These are phyloP conservation scores for Drosophila pectinifera DNA, from an alignment of 1,140 invertebrate genomes.

Conservation along the genomic window DNA sequence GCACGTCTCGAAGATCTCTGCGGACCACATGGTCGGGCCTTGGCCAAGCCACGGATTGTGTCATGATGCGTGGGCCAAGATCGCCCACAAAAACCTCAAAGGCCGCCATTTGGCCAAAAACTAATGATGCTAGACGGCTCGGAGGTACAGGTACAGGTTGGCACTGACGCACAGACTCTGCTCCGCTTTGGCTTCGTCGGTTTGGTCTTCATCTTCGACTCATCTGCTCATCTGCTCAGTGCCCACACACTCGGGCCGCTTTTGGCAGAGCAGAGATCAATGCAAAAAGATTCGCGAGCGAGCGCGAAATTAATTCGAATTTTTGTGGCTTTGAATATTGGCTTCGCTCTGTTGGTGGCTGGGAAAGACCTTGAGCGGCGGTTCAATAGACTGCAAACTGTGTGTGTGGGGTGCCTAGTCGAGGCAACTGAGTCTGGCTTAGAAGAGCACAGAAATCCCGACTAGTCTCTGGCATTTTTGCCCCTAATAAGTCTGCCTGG, in stretches of 20 bases:
- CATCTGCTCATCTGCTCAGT: slow-evolving; percentile 5
- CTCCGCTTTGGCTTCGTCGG: slow-evolving; percentile 24
- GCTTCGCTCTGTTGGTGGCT: slow-evolving; percentile 28
- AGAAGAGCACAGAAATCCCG: slow-evolving; percentile 30
- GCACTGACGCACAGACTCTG: slow-evolving; percentile 43
- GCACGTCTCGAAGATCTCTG: slow-evolving; percentile 55
- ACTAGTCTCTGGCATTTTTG: slow-evolving; percentile 24
- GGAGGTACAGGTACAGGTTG: slow-evolving; percentile 35
- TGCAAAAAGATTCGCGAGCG: slow-evolving; percentile 41
- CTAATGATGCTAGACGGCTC: slow-evolving; percentile 50
- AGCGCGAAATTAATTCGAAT: slow-evolving; percentile 69
- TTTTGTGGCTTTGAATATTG: slow-evolving; percentile 58
- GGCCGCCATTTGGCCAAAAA: slow-evolving; percentile 39
- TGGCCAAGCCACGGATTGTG: slow-evolving; percentile 58
- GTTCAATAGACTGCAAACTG: slow-evolving; percentile 61
- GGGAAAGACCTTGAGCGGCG: slow-evolving; percentile 72
- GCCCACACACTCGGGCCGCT: slow-evolving; percentile 35
- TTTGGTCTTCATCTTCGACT: slow-evolving; percentile 33
- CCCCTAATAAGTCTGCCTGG: slow-evolving; percentile 41
- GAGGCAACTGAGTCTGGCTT: slow-evolving; percentile 41
- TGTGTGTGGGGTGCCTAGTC: slow-evolving; percentile 62
- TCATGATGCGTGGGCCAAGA: slow-evolving; percentile 51
- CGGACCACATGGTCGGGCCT: slow-evolving; percentile 34
- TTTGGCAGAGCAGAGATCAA: slow-evolving; percentile 45
- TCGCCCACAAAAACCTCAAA: slow-evolving; percentile 36